These are phyloP conservation scores for Drosophila santomea DNA, from an alignment of 1,140 invertebrate genomes.

Conservation along the genomic window DNA sequence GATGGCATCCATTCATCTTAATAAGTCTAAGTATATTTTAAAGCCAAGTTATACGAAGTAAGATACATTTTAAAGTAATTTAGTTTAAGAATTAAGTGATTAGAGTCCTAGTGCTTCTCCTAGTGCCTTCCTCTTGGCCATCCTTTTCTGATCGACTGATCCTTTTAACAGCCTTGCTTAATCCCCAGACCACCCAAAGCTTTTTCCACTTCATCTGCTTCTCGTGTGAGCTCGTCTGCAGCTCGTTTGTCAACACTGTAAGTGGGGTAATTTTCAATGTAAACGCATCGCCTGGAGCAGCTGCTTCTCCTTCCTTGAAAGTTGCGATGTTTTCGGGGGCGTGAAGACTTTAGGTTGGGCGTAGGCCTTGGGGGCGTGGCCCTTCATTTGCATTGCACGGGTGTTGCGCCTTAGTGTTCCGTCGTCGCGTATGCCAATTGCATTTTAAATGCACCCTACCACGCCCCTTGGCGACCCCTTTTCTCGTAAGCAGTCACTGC, in stretches of 20 bases:
- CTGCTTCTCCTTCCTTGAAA: conserved; percentile 38
- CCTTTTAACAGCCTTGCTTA: not conserved
- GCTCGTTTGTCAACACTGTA: conserved; percentile 65
- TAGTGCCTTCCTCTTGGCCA: not conserved
- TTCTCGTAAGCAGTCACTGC: conserved; percentile 30
- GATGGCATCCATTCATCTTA: too few species aligned
- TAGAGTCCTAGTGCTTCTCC: too few species aligned
- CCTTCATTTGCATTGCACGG: conserved; percentile 69
- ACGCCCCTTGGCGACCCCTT: conserved; percentile 15
- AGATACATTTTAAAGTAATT: too few species aligned
- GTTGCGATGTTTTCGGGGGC: conserved; percentile 5
- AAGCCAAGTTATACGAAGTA: too few species aligned
- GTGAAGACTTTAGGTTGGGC: conserved; percentile 37
- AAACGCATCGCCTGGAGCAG: conserved; percentile 73
- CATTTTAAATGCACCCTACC: conserved; percentile 66
- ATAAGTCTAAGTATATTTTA: too few species aligned
- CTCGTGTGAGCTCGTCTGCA: conserved; percentile 43
- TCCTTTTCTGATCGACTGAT: conserved; percentile 1
- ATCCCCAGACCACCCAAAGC: not conserved
- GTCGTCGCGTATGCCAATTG: conserved; percentile 54
- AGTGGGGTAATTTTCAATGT: conserved; percentile 82
- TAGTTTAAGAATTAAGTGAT: not conserved
- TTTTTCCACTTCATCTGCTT: conserved; percentile 9
- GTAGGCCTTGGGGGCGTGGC: conserved; percentile 57
- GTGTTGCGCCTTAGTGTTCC: not conserved